Percentiles rank a stretch among this genome's conserved stretches.
These are phyloP conservation scores for Heliconius hermathena DNA, from an alignment of 1,140 invertebrate species.

Conservation along the genomic window DNA sequence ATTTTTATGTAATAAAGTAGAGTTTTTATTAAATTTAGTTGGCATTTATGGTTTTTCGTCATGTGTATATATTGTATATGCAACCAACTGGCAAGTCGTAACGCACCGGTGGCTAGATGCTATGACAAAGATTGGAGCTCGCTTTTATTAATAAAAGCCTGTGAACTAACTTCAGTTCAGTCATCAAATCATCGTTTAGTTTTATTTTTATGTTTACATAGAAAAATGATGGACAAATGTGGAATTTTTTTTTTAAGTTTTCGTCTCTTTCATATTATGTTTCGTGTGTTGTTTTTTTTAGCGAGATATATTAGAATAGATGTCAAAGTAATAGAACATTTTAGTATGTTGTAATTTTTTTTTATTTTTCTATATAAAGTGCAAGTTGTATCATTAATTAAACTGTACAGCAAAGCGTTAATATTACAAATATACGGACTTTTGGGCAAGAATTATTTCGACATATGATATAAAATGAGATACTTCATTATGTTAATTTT, in stretches of 20 bases:
- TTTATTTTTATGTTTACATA: slow-evolving; percentile 9
- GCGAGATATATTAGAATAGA: neutral
- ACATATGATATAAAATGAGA: neutral
- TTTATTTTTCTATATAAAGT: neutral
- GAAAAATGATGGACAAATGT: slow-evolving; percentile 4
- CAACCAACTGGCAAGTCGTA: slow-evolving; percentile 69
- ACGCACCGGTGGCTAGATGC: slow-evolving; percentile 67
- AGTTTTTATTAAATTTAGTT: slow-evolving; percentile 27
- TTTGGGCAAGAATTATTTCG: neutral
- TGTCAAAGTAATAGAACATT: neutral
- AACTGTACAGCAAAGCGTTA: neutral
- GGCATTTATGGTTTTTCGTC: slow-evolving; percentile 39
- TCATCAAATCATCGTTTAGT: slow-evolving; percentile 43
- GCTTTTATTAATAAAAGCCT: slow-evolving; percentile 73
- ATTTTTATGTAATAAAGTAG: slow-evolving; percentile 19
- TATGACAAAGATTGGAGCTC: slow-evolving; percentile 76
- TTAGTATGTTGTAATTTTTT: neutral
- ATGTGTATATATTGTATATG: slow-evolving; percentile 54
- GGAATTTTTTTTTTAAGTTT: neutral
- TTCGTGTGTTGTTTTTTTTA: neutral
- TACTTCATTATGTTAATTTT: too few species aligned
- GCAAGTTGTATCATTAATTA: neutral
- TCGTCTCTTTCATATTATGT: neutral
- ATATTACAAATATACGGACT: neutral
- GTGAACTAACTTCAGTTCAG: slow-evolving; percentile 31